phyloP scores from a whole-genome alignment of 2,888 invertebrate genomes.

The Pandemis cinnamomeana region DNA sequence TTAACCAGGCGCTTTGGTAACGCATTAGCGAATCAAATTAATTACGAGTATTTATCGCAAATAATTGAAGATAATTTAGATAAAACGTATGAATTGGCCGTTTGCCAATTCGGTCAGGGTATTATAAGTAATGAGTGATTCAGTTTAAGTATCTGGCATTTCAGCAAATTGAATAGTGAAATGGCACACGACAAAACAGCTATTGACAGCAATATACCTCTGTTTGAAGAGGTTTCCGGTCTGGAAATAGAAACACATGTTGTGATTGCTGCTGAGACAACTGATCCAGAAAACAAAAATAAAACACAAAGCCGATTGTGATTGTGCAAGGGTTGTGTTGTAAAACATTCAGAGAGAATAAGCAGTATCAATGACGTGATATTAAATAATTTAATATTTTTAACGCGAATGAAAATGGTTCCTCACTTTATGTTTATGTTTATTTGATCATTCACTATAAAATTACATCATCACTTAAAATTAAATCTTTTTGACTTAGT shows the following conservation, averaged over 20 bases:
- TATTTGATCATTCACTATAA: too few species aligned
- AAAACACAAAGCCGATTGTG: not conserved
- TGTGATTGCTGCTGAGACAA: constrained; percentile 16
- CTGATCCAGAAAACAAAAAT: constrained; percentile 19
- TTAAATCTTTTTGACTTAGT: too few species aligned
- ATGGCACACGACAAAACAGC: constrained; percentile 23
- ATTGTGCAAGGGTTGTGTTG: not conserved
- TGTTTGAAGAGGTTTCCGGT: constrained; percentile 20
- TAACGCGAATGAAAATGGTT: not conserved
- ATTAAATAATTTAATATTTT: too few species aligned
- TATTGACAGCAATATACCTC: constrained; percentile 24
- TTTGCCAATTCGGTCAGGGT: constrained; percentile 18
- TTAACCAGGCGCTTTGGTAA: not conserved
- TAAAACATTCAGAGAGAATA: constrained; percentile 16
- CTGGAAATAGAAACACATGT: constrained; percentile 27
- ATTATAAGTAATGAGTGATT: constrained; percentile 4
- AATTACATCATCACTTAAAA: too few species aligned
- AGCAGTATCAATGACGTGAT: not conserved
- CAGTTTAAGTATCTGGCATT: constrained; percentile 23
- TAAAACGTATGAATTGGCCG: constrained; percentile 16
- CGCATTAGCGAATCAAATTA: not conserved
- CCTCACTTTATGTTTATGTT: too few species aligned
- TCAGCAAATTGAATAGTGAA: constrained; percentile 25
- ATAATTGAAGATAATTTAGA: not conserved
- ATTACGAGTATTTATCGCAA: not conserved